phyloP scores from a whole-genome alignment of 2,888 invertebrate genomes.

The Nephrotoma flavescens region DNA sequence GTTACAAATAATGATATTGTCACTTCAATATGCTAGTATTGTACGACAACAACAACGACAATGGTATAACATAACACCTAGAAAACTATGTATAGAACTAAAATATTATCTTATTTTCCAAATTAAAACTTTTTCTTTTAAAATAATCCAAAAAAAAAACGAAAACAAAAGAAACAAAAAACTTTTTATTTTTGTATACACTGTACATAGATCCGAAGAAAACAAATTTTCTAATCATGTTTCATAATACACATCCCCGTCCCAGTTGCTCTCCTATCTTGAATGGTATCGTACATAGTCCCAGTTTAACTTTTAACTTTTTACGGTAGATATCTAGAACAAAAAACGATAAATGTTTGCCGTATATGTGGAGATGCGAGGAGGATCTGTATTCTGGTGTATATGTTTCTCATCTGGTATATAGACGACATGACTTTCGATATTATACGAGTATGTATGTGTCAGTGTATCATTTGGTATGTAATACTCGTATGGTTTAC shows the following conservation, averaged over 20 bases:
- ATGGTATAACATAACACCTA: not conserved
- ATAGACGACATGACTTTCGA: not conserved
- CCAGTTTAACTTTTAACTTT: not conserved
- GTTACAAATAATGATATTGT: not conserved
- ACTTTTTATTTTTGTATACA: not conserved
- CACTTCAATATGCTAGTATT: not conserved
- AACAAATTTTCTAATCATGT: not conserved
- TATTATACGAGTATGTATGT: not conserved
- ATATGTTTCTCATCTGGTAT: not conserved
- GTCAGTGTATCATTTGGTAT: not conserved
- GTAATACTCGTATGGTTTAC: not conserved
- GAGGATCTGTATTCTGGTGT: not conserved
- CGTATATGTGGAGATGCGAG: not conserved
- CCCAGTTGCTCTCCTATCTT: not conserved
- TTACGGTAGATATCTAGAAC: not conserved
- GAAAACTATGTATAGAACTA: not conserved
- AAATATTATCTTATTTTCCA: not conserved
- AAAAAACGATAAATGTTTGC: not conserved
- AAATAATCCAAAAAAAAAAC: not conserved
- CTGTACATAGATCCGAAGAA: not conserved
- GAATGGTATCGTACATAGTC: not conserved
- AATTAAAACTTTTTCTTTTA: not conserved
- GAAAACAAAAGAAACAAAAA: not conserved
- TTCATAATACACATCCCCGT: not conserved
- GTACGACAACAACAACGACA: not conserved